Base-by-base conservation (phyloP, 2,113 vertebrate genomes). In the Coreoperca whiteheadi region DNA sequence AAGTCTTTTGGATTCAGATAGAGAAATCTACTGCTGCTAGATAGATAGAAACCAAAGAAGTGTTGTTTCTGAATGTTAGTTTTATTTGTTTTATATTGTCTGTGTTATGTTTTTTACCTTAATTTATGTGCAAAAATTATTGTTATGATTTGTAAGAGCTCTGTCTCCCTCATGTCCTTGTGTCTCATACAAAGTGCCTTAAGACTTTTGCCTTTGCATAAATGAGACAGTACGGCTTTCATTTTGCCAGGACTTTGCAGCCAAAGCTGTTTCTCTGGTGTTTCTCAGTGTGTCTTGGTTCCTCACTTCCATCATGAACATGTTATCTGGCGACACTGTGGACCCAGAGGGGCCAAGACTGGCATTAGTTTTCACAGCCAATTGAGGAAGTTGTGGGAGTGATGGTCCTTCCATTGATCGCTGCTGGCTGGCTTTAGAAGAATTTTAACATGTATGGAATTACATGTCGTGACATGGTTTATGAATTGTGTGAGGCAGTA, bases 281-380 rank as follows among this genome's bases (percentile, higher is more conserved):
- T 70, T 82, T 53, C 51, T 43, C 14, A 43, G 7, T 46, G 43
- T 65, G 73, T 54, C 67, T 81, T 70, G 60, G 74, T 67, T 63
- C 71, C 39, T 63, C 12, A 30, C 43, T 53, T 9, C 23, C 3
- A 3, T 64, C 54, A 69, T n/a, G 23, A 56, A 61, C 48, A 61
- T 21, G 67, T 66, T 23, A 46, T 43, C n/a, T 56, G 71, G 59
- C 41, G 56, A 4, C 56, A 63, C 37, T 37, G 34, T 51, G 41
- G 25, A 66, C n/a, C 32, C 25, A 4, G 8, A 46, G 30, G 63
- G 69, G 59, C 57, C 50, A 21, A 77, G 43, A 59, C 63, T 37
- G 64, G 37, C 20, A 16, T 66, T 28, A 8, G 59, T 11, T 53
- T 81, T 48, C 28, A 30, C 73, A 63, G 46, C 34, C 41, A 39